Percentiles rank a stretch among this genome's conserved stretches.
phyloP scores from a whole-genome alignment of 2,888 invertebrate species.

The Chymomyza fuscimana region DNA sequence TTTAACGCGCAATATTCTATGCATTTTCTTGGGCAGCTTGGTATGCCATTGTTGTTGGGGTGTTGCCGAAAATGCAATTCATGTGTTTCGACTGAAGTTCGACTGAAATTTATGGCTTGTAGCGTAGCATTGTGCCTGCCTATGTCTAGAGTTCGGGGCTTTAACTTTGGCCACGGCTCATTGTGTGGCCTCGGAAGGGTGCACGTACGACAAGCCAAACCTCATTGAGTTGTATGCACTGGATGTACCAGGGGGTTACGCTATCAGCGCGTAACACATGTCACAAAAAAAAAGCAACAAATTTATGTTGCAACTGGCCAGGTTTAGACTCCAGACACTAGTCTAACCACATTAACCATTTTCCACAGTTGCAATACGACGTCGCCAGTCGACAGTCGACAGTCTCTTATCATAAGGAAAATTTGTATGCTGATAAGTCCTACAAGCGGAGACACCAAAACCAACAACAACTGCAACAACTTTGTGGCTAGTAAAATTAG shows the following conservation, averaged over 20 bases:
- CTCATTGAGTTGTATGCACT: constrained; percentile 41
- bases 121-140: background rate
- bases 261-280: constrained; percentile 69
- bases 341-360: constrained; percentile 48
- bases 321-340: background rate
- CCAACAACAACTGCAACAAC: constrained; percentile 23
- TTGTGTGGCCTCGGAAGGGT: constrained; percentile 18
- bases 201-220: constrained; percentile 10
- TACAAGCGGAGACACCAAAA: constrained; percentile 45
- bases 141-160: constrained; percentile 31
- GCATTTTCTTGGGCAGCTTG: constrained; percentile 58
- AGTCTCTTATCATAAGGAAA: constrained; percentile 65
- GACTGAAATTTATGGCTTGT: constrained; percentile 67
- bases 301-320: background rate
- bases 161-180: constrained; percentile 37
- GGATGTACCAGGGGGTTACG: constrained; percentile 53
- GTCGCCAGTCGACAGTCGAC: constrained; percentile 18
- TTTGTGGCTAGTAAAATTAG: constrained; percentile 13
- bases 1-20: constrained; percentile 78
- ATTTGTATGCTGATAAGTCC: constrained; percentile 64
- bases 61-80: constrained; percentile 70
- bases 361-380: background rate
- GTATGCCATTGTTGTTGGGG: constrained; percentile 30
- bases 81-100: constrained; percentile 54
- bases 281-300: constrained; percentile 61